Evolutionary conservation across 2,113 vertebrate species (phyloP), one percentile per base, ranked within the genome.

Genomic region (Hippocampus comes): DNA sequence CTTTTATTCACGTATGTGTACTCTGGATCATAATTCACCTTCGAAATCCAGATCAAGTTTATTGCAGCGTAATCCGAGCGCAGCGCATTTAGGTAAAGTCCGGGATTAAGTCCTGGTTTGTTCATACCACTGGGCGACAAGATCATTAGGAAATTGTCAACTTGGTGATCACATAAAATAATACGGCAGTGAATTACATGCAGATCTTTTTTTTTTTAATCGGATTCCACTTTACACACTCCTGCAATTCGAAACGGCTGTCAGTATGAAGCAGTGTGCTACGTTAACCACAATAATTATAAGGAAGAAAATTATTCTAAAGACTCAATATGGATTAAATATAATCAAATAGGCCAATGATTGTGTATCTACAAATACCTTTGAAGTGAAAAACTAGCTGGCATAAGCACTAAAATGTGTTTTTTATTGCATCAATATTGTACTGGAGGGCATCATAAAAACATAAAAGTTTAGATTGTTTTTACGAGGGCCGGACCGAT

Each of bases 381-480:
- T n/a, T 71, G 53, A 64, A 75, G 69, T 75, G 63, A 57, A 73
- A 73, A 73, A 27, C 14, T 46, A 23, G 38, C 25, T 23, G 7
- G 30, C 17, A 34, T 21, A 49, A 77, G 21, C 25, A 60, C 30
- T 42, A 23, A 41, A 60, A 51, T 25, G 41, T 41, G 14, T 2
- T 9, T 53, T 76, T 82, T 81, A 66, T 74, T 79, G 42, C 57
- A 67, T 57, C 12, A 38, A 5, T 70, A 1, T 63, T 64, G 42
- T 10, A 46, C 61, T 6, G 25, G 30, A 77, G 46, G 55, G 9
- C 21, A 66, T 64, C 38, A 30, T 76, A 43, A 70, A 78, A 51
- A 23, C 27, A 76, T 66, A 51, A 67, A 55, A 66, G 14, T 5
- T 49, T 49, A 55, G 30, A 4, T 4, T 30, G 34, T 74, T 49